Percentiles rank a stretch among this genome's conserved stretches.
These are phyloP conservation scores for Eidolon dupreanum DNA, from an alignment of 2,797 vertebrate species.

Conservation along the genomic window DNA sequence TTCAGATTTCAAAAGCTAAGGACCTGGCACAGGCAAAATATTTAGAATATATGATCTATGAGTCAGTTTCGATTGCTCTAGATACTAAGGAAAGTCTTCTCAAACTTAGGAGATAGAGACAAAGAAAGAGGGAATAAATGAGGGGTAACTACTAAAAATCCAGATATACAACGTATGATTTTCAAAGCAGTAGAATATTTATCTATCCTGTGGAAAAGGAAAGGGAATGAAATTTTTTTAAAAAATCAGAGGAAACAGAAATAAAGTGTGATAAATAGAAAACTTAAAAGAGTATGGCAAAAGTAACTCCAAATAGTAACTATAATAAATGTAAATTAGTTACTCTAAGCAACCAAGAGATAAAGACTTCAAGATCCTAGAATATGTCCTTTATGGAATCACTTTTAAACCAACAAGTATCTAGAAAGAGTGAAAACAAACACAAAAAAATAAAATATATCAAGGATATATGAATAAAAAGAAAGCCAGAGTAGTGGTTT, in stretches of 20 bases:
- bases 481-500: not conserved
- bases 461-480: not conserved
- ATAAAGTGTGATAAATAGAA: not conserved
- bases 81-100: not conserved
- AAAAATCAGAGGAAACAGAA: not conserved
- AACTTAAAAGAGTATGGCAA: not conserved
- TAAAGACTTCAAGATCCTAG: not conserved
- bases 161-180: not conserved
- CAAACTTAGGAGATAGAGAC: not conserved
- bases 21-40: constrained; percentile 5
- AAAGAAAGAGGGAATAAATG: not conserved
- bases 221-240: not conserved
- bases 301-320: not conserved
- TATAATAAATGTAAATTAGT: not conserved
- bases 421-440: not conserved
- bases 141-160: not conserved
- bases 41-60: not conserved
- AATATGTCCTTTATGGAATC: not conserved
- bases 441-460: not conserved
- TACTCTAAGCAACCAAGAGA: not conserved
- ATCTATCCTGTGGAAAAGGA: not conserved
- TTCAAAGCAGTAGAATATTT: not conserved
- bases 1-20: constrained; percentile 38
- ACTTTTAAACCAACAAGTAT: not conserved
- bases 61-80: not conserved